These are phyloP conservation scores for Sebastes iracundus DNA, from an alignment of 2,797 vertebrate genomes.

Conservation along the genomic window DNA sequence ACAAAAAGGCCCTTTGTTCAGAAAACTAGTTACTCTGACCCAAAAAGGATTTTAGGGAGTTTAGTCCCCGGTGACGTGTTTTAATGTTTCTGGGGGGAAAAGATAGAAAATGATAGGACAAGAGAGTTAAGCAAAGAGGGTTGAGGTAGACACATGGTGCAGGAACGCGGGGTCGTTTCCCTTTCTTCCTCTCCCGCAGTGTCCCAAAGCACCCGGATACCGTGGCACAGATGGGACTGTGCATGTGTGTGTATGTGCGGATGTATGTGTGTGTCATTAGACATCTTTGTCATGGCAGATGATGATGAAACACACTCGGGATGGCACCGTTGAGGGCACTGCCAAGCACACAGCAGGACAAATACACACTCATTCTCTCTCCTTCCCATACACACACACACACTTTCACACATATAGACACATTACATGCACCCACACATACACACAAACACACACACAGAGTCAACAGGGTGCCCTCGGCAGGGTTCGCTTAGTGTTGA, in stretches of 20 bases:
- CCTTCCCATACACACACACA: constrained; percentile 39
- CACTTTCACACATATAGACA: constrained; percentile 46
- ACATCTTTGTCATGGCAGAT: constrained; percentile 86
- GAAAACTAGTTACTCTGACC: constrained; percentile 11
- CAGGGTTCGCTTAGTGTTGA: constrained; percentile 72
- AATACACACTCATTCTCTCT: constrained; percentile 78
- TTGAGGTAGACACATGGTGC: constrained; percentile 71
- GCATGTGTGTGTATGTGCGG: constrained; percentile 32
- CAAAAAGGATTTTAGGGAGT: constrained; percentile 18
- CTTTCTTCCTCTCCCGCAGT: constrained; percentile 76
- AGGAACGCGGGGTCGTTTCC: constrained; percentile 82
- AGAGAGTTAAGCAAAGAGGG: constrained; percentile 37
- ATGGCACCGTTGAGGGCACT: constrained; percentile 83
- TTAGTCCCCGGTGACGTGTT: constrained; percentile 21
- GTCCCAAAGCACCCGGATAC: constrained; percentile 80
- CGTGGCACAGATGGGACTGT: constrained; percentile 84
- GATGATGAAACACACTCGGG: constrained; percentile 85
- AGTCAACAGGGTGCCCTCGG: constrained; percentile 81
- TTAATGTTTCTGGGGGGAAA: neutral
- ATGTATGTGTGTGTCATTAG: constrained; percentile 82
- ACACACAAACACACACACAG: constrained; percentile 48
- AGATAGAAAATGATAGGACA: constrained; percentile 21
- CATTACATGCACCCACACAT: constrained; percentile 43
- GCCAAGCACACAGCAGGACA: constrained; percentile 85
- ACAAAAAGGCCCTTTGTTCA: neutral